These are phyloP conservation scores for Pteria penguin DNA, from an alignment of 2,888 invertebrate species.

Conservation along the genomic window DNA sequence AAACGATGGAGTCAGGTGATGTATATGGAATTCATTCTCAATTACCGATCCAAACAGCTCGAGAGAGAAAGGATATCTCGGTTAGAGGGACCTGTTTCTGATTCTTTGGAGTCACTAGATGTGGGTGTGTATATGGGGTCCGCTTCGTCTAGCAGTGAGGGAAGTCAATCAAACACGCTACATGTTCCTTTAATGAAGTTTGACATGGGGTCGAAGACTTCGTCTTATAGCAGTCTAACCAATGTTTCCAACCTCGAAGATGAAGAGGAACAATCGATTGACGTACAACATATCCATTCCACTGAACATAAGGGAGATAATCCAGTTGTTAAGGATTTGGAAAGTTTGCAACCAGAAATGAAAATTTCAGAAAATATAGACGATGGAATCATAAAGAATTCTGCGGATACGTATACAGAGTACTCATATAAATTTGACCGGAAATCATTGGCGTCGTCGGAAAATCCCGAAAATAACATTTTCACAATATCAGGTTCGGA, in stretches of 20 bases:
- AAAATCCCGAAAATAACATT: constrained; percentile 49
- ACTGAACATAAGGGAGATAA: background rate
- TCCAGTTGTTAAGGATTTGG: background rate
- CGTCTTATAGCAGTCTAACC: constrained; percentile 20
- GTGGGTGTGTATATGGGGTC: background rate
- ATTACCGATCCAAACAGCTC: constrained; percentile 40
- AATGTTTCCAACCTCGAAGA: constrained; percentile 5
- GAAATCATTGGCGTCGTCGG: constrained; percentile 26
- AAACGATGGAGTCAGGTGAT: constrained; percentile 74
- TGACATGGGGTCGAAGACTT: constrained; percentile 4
- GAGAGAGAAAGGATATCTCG: constrained; percentile 2
- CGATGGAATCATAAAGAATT: too few species aligned
- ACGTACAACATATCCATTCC: background rate
- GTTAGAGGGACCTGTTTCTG: background rate
- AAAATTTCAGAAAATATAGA: too few species aligned
- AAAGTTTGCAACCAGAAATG: background rate
- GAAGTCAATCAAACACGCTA: background rate
- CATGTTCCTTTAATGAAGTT: background rate
- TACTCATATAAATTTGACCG: constrained; percentile 1
- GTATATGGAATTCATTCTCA: constrained; percentile 68
- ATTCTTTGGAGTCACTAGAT: constrained; percentile 4
- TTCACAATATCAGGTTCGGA: constrained; percentile 15
- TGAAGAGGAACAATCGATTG: background rate
- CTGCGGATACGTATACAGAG: too few species aligned
- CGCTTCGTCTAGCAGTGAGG: background rate